These are phyloP conservation scores for Trachelus stipa DNA, from an alignment of 2,888 invertebrate genomes.

Conservation along the genomic window DNA sequence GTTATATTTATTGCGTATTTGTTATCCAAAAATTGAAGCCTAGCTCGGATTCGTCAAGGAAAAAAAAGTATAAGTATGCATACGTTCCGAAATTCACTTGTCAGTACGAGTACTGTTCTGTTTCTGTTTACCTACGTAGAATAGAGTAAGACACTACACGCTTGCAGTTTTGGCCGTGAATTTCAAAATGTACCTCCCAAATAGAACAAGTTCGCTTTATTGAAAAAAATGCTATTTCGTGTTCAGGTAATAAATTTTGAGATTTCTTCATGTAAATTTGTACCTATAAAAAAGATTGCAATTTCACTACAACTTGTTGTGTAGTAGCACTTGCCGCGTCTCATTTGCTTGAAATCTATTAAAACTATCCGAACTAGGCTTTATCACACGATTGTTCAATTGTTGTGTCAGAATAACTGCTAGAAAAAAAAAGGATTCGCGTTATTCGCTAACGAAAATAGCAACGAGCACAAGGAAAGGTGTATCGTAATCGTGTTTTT, in stretches of 20 bases:
- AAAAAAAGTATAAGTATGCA: too few relatives aligned
- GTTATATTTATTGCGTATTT: constrained; percentile 45
- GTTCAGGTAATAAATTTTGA: neutral
- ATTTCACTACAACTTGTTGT: neutral
- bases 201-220: neutral
- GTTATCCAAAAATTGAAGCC: constrained; percentile 32
- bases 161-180: too few relatives aligned
- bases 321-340: neutral
- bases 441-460: neutral
- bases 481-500: constrained; percentile 6
- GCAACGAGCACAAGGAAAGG: constrained; percentile 16
- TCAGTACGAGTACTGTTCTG: too few relatives aligned
- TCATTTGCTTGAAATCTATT: neutral
- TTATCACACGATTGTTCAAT: constrained; percentile 21
- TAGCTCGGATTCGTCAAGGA: constrained; percentile 22
- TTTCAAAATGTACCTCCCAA: too few relatives aligned
- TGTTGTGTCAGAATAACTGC: constrained; percentile 15
- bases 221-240: neutral
- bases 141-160: too few relatives aligned
- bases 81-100: too few relatives aligned
- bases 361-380: constrained; percentile 27
- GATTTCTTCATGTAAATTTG: neutral
- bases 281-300: neutral
- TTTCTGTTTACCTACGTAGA: too few relatives aligned
- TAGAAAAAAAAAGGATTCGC: neutral